Evolutionary conservation across 2,797 vertebrate species (phyloP), one percentile per base, ranked within the genome.

Genomic region (Liparis tanakae): DNA sequence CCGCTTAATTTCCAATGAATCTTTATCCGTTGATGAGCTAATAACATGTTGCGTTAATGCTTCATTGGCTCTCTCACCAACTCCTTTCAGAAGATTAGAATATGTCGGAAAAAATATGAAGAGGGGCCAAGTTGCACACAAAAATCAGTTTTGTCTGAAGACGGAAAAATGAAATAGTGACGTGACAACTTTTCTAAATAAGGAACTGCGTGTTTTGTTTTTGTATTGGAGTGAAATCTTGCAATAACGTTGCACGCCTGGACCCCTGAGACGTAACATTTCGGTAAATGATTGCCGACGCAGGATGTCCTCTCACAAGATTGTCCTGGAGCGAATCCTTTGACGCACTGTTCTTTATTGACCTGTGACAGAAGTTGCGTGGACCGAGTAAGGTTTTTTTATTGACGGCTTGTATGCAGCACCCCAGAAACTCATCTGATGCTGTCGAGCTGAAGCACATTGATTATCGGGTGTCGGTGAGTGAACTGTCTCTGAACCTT

Each of bases 401-500:
- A 88, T 91, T 86, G 88, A 87, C 17, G 18, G 33, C 0, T 84
- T 78, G 34, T 74, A 85, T 77, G 81, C 79, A 70, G 33, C 59
- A 80, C 57, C 69, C 87, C 76, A 77, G 86, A 90, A 90, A 87
- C 79, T 83, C 87, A 84, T 89, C 84, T 80, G 85, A 86, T 63
- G 80, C 83, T 76, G 81, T 88, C 87, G 84, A 82, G 81, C 87
- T 80, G 80, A 87, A 84, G 85, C 77, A 74, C 85, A 93, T 93
- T 90, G 92, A 92, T 91, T 93, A 91, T 91, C 51, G 85, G 82
- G 88, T 90, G 87, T 87, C 86, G 74, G 87, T 64, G 82, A 82
- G 81, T 80, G 87, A 90, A 91, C 86, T 74, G 86, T 88, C 84
- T 91, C 78, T 88, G 87, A 91, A 86, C 89, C 84, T 83, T 67